A percentile compares a stretch with the other conserved stretches of the same genome.
Conservation (phyloP, 2,797 vertebrate genomes). For the Smutsia gigantea region DNA sequence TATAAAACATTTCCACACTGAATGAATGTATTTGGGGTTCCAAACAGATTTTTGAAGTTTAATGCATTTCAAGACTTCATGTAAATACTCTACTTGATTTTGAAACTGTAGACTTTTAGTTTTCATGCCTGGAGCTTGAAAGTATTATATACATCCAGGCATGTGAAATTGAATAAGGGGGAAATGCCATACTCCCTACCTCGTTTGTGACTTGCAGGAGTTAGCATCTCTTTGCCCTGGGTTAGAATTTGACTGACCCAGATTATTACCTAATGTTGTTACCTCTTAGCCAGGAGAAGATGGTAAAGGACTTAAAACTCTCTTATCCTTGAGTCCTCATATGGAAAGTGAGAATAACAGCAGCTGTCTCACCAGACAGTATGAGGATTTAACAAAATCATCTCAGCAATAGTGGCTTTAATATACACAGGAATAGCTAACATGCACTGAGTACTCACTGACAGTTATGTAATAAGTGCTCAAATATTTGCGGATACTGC, state of each 20-base stretch:
- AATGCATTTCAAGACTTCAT: neutral
- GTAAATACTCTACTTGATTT: neutral
- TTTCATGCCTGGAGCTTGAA: neutral
- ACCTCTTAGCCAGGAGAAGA: neutral
- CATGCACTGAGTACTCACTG: neutral
- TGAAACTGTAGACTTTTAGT: neutral
- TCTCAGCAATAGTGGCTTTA: neutral
- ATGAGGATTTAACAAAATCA: neutral
- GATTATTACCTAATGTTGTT: neutral
- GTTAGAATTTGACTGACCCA: neutral
- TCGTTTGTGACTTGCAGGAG: neutral
- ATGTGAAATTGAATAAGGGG: neutral
- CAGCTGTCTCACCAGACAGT: neutral
- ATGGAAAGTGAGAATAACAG: neutral
- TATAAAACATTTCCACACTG: neutral
- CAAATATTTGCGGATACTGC: neutral
- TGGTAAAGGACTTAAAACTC: neutral
- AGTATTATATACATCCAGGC: neutral
- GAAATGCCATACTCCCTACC: neutral
- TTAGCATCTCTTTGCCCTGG: neutral
- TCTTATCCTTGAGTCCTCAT: neutral
- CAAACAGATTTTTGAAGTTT: neutral
- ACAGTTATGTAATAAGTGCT: neutral
- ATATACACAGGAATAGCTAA: neutral
- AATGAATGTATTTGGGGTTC: neutral